A percentile compares a stretch with the other conserved stretches of the same genome.
These are phyloP conservation scores for Orussus abietinus DNA, from an alignment of 1,140 invertebrate genomes.

Conservation along the genomic window DNA sequence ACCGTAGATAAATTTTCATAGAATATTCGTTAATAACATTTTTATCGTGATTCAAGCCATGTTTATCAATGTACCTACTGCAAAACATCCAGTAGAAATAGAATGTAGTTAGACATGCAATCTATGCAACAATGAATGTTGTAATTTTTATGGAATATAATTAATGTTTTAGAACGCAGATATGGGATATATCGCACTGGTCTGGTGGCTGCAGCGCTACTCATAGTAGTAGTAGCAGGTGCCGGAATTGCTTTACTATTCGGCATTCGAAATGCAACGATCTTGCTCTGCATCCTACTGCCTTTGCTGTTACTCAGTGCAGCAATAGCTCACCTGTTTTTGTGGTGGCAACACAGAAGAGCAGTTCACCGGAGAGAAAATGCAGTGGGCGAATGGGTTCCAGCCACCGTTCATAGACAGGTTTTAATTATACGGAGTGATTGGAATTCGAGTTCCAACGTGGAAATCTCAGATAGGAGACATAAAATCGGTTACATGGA, in stretches of 20 bases:
- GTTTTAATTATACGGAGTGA: background rate
- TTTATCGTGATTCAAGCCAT: too few relatives aligned
- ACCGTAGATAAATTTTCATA: too few relatives aligned
- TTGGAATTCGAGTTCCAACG: too few relatives aligned
- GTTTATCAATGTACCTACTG: too few relatives aligned
- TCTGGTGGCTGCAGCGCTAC: conserved; percentile 1
- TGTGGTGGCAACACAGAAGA: conserved; percentile 13
- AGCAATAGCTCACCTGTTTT: conserved; percentile 5
- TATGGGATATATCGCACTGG: conserved; percentile 10
- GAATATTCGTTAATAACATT: too few relatives aligned
- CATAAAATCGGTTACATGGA: too few relatives aligned
- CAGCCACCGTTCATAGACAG: background rate
- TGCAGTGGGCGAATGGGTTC: conserved; percentile 4
- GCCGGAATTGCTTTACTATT: conserved; percentile 4
- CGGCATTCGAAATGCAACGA: conserved; percentile 3
- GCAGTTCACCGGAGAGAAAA: conserved; percentile 5
- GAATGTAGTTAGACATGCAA: too few relatives aligned
- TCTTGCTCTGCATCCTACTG: conserved; percentile 6
- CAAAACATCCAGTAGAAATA: too few relatives aligned
- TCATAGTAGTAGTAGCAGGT: conserved; percentile 2
- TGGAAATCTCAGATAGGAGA: too few relatives aligned
- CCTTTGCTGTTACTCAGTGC: conserved; percentile 4
- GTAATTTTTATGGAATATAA: background rate
- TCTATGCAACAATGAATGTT: too few relatives aligned
- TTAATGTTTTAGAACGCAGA: conserved; percentile 4